phyloP scores from a whole-genome alignment of 2,113 vertebrate species.

The Platanista minor region DNA sequence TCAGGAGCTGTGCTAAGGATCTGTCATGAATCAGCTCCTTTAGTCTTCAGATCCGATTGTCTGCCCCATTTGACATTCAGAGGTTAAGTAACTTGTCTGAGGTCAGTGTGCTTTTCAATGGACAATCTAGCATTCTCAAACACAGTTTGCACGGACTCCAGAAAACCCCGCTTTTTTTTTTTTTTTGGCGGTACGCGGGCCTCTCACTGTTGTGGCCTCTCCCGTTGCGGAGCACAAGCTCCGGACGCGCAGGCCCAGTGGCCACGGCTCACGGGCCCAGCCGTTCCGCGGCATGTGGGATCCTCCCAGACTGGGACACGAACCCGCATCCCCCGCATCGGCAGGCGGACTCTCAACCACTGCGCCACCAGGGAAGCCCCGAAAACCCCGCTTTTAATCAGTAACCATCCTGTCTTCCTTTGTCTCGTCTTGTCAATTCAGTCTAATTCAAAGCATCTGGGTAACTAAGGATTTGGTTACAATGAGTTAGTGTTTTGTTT shows the following conservation, averaged over 20 bases:
- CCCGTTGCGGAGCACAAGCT: too few species aligned
- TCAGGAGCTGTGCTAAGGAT: background rate
- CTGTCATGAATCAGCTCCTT: background rate
- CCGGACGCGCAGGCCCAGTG: too few species aligned
- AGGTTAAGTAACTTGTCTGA: background rate
- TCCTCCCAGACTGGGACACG: too few species aligned
- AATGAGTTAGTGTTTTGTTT: background rate
- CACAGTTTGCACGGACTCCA: background rate
- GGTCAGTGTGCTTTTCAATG: background rate
- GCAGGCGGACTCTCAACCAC: too few species aligned
- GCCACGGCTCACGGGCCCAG: too few species aligned
- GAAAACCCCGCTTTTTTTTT: background rate
- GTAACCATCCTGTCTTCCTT: background rate
- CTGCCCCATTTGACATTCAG: background rate
- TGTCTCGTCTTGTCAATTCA: background rate
- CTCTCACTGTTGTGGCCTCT: too few species aligned
- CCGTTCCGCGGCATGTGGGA: too few species aligned
- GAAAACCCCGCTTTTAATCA: background rate
- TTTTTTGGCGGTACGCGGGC: too few species aligned
- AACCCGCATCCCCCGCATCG: too few species aligned
- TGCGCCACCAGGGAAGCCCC: too few species aligned
- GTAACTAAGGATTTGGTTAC: constrained; percentile 16
- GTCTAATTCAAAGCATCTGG: background rate
- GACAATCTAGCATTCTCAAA: background rate
- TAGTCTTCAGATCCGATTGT: background rate